Percentiles rank a stretch among this genome's conserved stretches.
These are phyloP conservation scores for Gobionotothen gibberifrons DNA, from an alignment of 2,797 vertebrate species.

Conservation along the genomic window DNA sequence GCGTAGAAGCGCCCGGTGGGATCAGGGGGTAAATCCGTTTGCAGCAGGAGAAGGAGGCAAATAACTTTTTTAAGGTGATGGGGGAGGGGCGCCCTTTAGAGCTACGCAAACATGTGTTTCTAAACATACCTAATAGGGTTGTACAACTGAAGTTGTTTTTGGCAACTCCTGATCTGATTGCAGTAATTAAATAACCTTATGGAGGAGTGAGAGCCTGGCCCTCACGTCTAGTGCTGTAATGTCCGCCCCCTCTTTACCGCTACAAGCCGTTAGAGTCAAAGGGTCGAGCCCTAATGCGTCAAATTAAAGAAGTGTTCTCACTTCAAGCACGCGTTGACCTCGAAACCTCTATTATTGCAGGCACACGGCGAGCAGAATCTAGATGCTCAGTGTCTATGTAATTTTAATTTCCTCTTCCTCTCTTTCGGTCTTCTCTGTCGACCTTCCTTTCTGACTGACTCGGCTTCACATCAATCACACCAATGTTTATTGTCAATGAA, in stretches of 20 bases:
- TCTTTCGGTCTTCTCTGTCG: background rate
- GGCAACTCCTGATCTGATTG: constrained; percentile 71
- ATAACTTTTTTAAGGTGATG: constrained; percentile 44
- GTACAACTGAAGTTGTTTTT: constrained; percentile 60
- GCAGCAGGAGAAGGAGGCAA: constrained; percentile 8
- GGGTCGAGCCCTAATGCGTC: constrained; percentile 59
- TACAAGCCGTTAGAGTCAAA: constrained; percentile 52
- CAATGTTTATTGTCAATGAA: constrained; percentile 78
- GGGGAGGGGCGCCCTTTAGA: constrained; percentile 37
- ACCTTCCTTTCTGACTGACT: constrained; percentile 42
- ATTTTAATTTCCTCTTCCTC: constrained; percentile 10
- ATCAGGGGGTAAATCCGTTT: too few species aligned
- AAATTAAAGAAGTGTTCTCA: constrained; percentile 55
- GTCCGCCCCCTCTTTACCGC: constrained; percentile 61
- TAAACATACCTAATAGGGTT: constrained; percentile 42
- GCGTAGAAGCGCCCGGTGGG: too few species aligned
- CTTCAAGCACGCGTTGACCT: constrained; percentile 50
- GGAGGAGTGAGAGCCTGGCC: constrained; percentile 59
- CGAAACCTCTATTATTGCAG: constrained; percentile 46
- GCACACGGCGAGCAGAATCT: constrained; percentile 34
- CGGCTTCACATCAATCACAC: constrained; percentile 65
- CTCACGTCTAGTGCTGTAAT: constrained; percentile 43
- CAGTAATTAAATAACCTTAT: constrained; percentile 76
- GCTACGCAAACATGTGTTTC: constrained; percentile 45
- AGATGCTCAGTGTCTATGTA: constrained; percentile 4